Conservation (phyloP, 2,797 vertebrate genomes). For the Loriculus beryllinus region DNA sequence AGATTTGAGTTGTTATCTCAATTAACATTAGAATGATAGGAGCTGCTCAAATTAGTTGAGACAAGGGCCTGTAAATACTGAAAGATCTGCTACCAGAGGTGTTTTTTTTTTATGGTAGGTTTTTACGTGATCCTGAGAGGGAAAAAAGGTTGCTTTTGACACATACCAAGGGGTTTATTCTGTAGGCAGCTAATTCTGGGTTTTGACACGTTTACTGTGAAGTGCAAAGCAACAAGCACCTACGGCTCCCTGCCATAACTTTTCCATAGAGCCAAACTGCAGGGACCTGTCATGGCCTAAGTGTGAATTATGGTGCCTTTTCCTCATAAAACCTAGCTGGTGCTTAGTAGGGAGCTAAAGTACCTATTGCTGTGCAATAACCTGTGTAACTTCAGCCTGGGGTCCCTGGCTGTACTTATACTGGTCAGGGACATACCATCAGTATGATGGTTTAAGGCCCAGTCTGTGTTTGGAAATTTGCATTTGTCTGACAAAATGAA, state of each 20-base stretch:
- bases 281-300: neutral
- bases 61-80: neutral
- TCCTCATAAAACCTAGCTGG: neutral
- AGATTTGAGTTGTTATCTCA: neutral
- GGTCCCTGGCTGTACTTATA: neutral
- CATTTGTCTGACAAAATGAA: neutral
- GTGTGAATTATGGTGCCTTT: neutral
- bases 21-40: neutral
- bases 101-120: neutral
- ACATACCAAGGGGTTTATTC: neutral
- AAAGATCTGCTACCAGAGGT: neutral
- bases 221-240: slow-evolving; percentile 10
- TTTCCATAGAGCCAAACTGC: neutral
- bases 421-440: neutral
- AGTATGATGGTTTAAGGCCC: neutral
- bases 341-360: neutral
- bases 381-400: neutral
- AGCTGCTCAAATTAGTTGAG: neutral
- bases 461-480: neutral
- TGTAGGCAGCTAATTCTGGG: neutral
- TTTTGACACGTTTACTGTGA: neutral
- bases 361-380: neutral
- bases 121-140: neutral
- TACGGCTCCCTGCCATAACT: neutral
- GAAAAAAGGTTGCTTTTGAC: neutral